Evolutionary conservation across 64 coral and sea anemone genomes (phyloP).

Genomic region (Catalaphyllia jardinei): DNA sequence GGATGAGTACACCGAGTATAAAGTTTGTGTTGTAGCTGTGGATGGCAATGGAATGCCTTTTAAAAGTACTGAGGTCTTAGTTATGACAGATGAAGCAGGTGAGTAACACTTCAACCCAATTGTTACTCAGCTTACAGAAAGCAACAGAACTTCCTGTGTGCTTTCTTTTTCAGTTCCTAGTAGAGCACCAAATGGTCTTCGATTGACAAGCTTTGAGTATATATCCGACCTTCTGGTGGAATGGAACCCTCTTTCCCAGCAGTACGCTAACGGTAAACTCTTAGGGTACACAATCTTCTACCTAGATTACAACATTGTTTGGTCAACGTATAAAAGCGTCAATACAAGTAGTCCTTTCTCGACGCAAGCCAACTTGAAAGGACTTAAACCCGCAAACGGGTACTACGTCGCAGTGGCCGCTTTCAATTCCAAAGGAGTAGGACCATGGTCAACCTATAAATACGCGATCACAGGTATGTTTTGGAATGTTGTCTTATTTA

Average conservation of each 20-base stretch:
- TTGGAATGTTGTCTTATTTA: no score
- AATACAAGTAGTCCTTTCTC: not conserved
- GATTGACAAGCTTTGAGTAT: not conserved
- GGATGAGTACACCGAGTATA: not conserved
- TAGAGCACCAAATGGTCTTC: not conserved
- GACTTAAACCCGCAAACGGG: not conserved
- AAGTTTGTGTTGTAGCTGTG: not conserved
- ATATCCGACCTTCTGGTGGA: not conserved
- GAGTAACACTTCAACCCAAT: not conserved
- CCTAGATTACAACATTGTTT: not conserved
- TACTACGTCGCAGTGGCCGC: not conserved
- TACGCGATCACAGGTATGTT: not conserved
- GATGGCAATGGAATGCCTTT: not conserved
- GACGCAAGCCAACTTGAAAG: not conserved
- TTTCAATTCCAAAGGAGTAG: not conserved
- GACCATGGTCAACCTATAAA: not conserved
- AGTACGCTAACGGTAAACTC: not conserved
- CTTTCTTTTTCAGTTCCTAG: not conserved
- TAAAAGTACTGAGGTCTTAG: not conserved
- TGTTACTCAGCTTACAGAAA: no score
- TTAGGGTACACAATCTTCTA: not conserved
- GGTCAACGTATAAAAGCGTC: not conserved
- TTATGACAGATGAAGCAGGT: not conserved
- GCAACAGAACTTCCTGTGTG: not conserved
- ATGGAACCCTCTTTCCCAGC: not conserved